A percentile compares a stretch with the other conserved stretches of the same genome.
phyloP scores from a whole-genome alignment of 2,113 vertebrate genomes.

The Triplophysa siluroides region DNA sequence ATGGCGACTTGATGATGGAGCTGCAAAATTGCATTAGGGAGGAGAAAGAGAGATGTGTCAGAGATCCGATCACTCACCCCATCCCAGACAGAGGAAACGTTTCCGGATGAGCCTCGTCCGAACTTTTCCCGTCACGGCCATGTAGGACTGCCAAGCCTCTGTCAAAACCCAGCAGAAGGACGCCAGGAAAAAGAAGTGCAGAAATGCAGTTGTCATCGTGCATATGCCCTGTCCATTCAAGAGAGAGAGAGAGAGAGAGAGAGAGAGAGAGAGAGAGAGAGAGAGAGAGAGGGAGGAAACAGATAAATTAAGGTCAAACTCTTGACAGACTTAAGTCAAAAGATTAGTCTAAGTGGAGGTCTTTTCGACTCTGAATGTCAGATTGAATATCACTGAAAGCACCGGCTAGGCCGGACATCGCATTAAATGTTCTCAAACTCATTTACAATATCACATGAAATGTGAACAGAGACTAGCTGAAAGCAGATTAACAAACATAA shows the following conservation, averaged over 20 bases:
- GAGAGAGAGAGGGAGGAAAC: slow-evolving; percentile 55
- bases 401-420: not conserved
- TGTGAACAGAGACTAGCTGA: not conserved
- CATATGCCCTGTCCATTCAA: slow-evolving; percentile 85
- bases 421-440: not conserved
- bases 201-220: slow-evolving; percentile 95
- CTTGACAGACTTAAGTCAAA: not conserved
- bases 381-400: not conserved
- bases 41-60: slow-evolving; percentile 33
- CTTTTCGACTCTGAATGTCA: not conserved
- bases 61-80: slow-evolving; percentile 82
- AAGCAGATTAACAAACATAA: not conserved
- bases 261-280: slow-evolving; percentile 54
- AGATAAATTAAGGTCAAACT: not conserved
- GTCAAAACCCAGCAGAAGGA: slow-evolving; percentile 99
- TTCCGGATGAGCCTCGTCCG: slow-evolving; percentile 97
- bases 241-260: slow-evolving; percentile 55
- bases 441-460: not conserved
- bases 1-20: slow-evolving; percentile 4
- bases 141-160: slow-evolving; percentile 99
- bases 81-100: slow-evolving; percentile 97
- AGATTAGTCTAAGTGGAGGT: not conserved
- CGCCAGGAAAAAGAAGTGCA: slow-evolving; percentile 99
- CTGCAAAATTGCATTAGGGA: slow-evolving; percentile 2
- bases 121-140: slow-evolving; percentile 98